Conservation (phyloP, 2,113 vertebrate genomes). For the Ptilorrhoa leucosticta region DNA sequence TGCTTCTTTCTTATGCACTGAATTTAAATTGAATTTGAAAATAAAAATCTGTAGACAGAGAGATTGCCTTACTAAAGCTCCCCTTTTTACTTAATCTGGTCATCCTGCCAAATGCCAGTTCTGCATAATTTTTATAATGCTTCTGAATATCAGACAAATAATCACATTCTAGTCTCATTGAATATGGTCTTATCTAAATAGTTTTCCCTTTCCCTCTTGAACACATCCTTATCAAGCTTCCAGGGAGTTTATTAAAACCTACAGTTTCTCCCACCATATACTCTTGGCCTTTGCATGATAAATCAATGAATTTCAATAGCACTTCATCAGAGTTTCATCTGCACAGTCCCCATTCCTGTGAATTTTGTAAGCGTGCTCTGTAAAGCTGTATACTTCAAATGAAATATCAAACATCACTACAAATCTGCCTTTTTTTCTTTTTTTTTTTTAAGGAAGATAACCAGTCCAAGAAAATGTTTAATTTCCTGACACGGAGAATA, state of each 20-base stretch:
- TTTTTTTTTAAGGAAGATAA: not conserved
- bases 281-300: constrained; percentile 13
- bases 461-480: not conserved
- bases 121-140: not conserved
- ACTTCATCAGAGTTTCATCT: not conserved
- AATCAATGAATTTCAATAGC: constrained; percentile 49
- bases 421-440: not conserved
- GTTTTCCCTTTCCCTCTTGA: constrained; percentile 12
- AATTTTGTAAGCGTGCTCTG: constrained; percentile 1
- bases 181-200: constrained; percentile 18
- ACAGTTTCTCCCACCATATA: not conserved
- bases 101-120: not conserved
- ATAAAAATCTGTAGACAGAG: not conserved
- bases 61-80: not conserved
- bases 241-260: constrained; percentile 17
- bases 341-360: not conserved
- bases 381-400: not conserved
- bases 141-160: constrained; percentile 6
- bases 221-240: constrained; percentile 1
- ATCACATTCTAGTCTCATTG: constrained; percentile 1
- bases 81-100: not conserved
- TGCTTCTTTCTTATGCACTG: not conserved
- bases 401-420: constrained; percentile 15
- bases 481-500: not conserved
- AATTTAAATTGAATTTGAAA: not conserved